Evolutionary conservation across 1,140 invertebrate species (phyloP), one percentile per base, ranked within the genome.

Genomic region (Drosophila baimaii): DNA sequence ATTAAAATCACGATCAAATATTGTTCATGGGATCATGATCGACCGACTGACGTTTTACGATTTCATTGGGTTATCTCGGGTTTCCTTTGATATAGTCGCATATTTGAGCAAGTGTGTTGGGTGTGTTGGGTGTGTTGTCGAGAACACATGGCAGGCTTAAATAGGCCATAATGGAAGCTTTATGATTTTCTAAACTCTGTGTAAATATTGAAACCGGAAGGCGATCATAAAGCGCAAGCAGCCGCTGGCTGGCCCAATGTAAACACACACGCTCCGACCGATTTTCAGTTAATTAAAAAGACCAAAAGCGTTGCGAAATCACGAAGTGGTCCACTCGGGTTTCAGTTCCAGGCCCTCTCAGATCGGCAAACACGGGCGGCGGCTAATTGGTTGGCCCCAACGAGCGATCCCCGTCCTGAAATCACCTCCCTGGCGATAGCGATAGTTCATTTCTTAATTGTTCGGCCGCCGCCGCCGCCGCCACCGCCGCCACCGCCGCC

Each of bases 361-460:
- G 72, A 89, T 81, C 68, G 63, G 80, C 69, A 89, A 89, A 88
- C 82, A 88, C 64, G 58, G 70, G 69, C 74, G 63, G 55, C 55
- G 77, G 72, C 69, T 83, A 84, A 89, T 88, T 83, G 84, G 77
- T 49, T 57, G 52, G 65, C 65, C 69, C 65, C 33, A 71, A 73
- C 59, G 54, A 41, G 23, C 52, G 56, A 77, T 57, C 65, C 46
- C 54, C 55, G 29, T 44, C 49, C 66, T 44, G 65, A 8, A 51
- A 65, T 69, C 65, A 69, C 59, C 65, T 69, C 44, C 33, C n/a
- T 19, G 52, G 66, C 62, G 68, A 75, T 76, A 49, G 64, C 76
- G 71, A 89, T 89, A 88, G 83, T 88, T 88, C 84, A 89, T 89
- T 88, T 77, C 84, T 89, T 86, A 86, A 86, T 86, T 86, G 83